Percentiles rank a stretch among this genome's conserved stretches.
Evolutionary conservation across 2,113 vertebrate species (phyloP).

Genomic region (Chaetops frenatus): DNA sequence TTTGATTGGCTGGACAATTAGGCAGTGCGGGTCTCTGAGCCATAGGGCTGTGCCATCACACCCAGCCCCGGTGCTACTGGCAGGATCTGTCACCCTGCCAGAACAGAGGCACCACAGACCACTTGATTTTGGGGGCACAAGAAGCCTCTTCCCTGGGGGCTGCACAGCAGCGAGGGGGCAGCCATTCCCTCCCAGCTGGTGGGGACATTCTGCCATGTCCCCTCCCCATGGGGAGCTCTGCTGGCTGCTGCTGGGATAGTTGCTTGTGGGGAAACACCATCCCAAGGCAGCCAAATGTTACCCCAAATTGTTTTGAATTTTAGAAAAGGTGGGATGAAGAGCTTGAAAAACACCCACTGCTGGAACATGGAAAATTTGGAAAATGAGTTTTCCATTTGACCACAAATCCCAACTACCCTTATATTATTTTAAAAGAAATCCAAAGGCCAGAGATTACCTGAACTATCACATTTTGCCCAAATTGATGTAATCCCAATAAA

Average conservation of each 20-base stretch:
- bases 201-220: background rate
- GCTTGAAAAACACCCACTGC: background rate
- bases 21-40: background rate
- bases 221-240: background rate
- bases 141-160: background rate
- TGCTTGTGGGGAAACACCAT: background rate
- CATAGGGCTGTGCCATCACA: background rate
- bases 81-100: background rate
- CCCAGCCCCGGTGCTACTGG: background rate
- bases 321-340: background rate
- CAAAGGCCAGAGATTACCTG: background rate
- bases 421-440: background rate
- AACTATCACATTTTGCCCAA: accelerated
- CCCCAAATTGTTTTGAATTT: background rate
- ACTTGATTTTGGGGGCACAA: background rate
- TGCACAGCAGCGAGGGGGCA: background rate
- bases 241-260: background rate
- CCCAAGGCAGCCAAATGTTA: background rate
- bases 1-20: background rate
- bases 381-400: background rate
- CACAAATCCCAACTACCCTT: background rate
- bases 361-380: background rate
- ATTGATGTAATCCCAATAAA: background rate
- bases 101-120: background rate
- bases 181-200: background rate